Base-by-base conservation (phyloP, 30 jellyfish, hydroid and myxozoan genomes). In the Catostylus mosaicus region DNA sequence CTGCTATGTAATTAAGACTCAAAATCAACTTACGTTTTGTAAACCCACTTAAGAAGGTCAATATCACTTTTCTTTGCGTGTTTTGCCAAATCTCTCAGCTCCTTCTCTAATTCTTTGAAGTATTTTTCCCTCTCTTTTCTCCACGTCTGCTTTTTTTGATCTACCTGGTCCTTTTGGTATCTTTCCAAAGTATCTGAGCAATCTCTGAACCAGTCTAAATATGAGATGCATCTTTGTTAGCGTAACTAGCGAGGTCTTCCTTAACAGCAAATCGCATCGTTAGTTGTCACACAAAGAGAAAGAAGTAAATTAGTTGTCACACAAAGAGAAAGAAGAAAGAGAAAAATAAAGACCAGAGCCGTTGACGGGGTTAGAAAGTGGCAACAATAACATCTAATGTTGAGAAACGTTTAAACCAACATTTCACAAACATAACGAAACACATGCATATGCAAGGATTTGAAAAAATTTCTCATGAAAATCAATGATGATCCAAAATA, bases 201-300 rank as follows among this genome's bases (percentile, higher is more conserved):
- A 7, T 52, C 86, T 40, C 54, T 70, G 57, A 18, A 83, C 93
- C 93, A 83, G 27, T 75, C 93, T 83, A 48, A 36, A 4, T 2
- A 5, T 4, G 3, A 4, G 5, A 22, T 24, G 5, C 8, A 63
- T 63, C 2, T 24, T 63, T 6, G 48, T 63, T 63, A 26, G 2
- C 5, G 6, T 10, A 63, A 63, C 6, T 2, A 20, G 30, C 76
- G 2, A 46, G 9, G 24, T 19, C 19, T n/a, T n/a, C n/a, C n/a
- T n/a, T n/a, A n/a, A n/a, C n/a, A n/a, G n/a, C n/a, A n/a, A n/a
- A n/a, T n/a, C n/a, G n/a, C n/a, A n/a, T n/a, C n/a, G n/a, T n/a
- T n/a, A n/a, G n/a, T n/a, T n/a, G n/a, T n/a, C n/a, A n/a, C n/a
- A n/a, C n/a, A n/a, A n/a, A n/a, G n/a, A n/a, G n/a, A n/a, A n/a